Evolutionary conservation across 2,113 vertebrate genomes (phyloP).

Genomic region (Strix aluco): DNA sequence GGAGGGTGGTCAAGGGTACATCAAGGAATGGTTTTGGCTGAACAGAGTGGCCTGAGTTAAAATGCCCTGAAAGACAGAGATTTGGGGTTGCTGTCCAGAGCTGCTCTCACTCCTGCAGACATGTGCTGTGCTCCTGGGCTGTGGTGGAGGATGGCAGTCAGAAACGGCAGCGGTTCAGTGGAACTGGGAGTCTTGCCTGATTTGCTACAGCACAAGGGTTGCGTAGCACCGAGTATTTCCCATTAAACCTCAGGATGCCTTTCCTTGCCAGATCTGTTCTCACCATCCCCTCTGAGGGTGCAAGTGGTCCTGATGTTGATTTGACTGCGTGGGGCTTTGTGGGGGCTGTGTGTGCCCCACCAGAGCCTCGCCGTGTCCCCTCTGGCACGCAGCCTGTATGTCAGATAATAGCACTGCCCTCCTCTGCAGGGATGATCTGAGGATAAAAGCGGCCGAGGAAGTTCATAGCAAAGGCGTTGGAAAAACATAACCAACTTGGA

Average conservation of each 20-base stretch:
- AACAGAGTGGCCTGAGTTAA: not conserved
- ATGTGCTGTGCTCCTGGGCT: not conserved
- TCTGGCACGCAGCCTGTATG: not conserved
- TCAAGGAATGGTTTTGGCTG: not conserved
- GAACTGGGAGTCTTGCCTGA: not conserved
- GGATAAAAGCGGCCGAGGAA: not conserved
- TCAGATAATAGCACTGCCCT: not conserved
- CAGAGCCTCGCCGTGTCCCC: not conserved
- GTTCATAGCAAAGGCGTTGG: not conserved
- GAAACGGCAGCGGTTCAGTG: not conserved
- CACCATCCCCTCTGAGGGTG: not conserved
- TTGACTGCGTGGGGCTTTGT: fast-evolving
- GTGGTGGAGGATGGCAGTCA: not conserved
- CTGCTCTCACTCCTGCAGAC: not conserved
- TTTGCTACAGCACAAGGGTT: not conserved
- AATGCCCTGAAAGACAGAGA: not conserved
- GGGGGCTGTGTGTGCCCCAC: not conserved
- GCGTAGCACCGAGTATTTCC: not conserved
- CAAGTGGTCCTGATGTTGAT: not conserved
- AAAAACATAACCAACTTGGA: not conserved
- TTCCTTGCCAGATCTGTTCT: not conserved
- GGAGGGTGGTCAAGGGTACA: not conserved
- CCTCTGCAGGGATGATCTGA: not conserved
- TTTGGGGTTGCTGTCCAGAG: not conserved
- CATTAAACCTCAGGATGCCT: not conserved